Conservation (phyloP, 1,140 invertebrate species). For the Polyergus mexicanus region DNA sequence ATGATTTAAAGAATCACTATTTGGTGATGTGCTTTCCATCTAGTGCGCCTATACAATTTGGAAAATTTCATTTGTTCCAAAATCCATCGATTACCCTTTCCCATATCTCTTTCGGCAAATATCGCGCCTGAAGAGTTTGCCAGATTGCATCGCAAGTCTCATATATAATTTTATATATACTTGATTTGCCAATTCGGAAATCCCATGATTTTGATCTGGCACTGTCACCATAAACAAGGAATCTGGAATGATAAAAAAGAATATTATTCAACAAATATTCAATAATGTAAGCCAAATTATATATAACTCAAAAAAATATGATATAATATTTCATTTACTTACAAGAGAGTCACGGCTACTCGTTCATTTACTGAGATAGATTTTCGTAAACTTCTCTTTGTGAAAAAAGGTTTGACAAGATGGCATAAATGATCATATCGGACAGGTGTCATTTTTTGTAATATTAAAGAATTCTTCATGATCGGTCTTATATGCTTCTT, state of each 20-base stretch:
- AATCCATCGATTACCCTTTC: conserved; percentile 1
- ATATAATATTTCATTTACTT: not conserved
- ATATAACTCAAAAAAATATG: no score
- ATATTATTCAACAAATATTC: not conserved
- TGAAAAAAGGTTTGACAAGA: conserved; percentile 15
- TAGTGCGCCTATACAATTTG: conserved; percentile 49
- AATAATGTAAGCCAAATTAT: conserved; percentile 13
- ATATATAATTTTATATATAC: not conserved
- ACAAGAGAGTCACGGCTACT: conserved; percentile 3
- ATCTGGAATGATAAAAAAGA: not conserved
- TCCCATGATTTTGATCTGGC: conserved; percentile 20
- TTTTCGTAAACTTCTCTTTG: not conserved
- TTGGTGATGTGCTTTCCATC: conserved; percentile 43
- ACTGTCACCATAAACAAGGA: conserved; percentile 7
- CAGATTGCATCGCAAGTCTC: conserved; percentile 33
- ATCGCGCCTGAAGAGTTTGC: not conserved
- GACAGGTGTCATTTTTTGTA: not conserved
- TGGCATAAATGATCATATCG: not conserved
- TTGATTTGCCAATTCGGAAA: conserved; percentile 24
- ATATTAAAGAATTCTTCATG: conserved; percentile 2
- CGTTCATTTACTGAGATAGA: conserved; percentile 16
- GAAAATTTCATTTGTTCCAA: conserved; percentile 43
- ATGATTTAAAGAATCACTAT: conserved; percentile 24
- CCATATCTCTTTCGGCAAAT: not conserved
- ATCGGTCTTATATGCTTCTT: conserved; percentile 12